These are phyloP conservation scores for Heliornis fulica DNA, from an alignment of 2,113 vertebrate species.

Conservation along the genomic window DNA sequence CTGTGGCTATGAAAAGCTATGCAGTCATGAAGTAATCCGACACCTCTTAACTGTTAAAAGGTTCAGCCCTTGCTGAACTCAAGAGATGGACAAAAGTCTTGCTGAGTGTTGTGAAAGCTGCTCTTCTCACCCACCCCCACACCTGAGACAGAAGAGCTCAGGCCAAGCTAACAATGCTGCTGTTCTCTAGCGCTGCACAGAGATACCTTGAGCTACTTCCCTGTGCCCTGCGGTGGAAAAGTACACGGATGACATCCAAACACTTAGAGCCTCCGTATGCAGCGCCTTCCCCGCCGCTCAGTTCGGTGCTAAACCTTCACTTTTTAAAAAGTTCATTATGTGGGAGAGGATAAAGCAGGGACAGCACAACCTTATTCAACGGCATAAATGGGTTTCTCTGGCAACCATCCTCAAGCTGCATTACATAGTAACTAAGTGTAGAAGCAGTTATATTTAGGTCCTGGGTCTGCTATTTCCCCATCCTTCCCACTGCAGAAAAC, in stretches of 20 bases:
- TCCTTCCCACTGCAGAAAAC: constrained; percentile 19
- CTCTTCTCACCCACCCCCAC: not conserved
- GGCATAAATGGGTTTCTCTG: constrained; percentile 66
- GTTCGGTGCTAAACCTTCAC: constrained; percentile 14
- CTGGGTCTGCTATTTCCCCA: constrained; percentile 10
- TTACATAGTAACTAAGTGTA: constrained; percentile 54
- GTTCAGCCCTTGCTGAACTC: not conserved
- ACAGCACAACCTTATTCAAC: constrained; percentile 57
- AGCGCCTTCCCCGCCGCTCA: not conserved
- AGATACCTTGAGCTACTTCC: not conserved
- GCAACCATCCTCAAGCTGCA: constrained; percentile 65
- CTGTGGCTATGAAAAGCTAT: not conserved
- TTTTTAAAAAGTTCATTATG: constrained; percentile 61
- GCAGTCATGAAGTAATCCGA: not conserved
- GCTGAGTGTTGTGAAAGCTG: not conserved
- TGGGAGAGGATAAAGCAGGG: constrained; percentile 56
- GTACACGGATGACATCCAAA: constrained; percentile 24
- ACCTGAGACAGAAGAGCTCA: not conserved
- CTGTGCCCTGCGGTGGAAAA: not conserved
- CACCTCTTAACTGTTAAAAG: not conserved
- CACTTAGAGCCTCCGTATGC: not conserved
- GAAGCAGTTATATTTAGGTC: constrained; percentile 64
- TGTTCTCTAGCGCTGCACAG: not conserved
- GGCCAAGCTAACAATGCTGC: not conserved
- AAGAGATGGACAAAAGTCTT: not conserved